A percentile compares a stretch with the other conserved stretches of the same genome.
phyloP scores from a whole-genome alignment of 2,888 invertebrate genomes.

The Chymomyza procnemis region DNA sequence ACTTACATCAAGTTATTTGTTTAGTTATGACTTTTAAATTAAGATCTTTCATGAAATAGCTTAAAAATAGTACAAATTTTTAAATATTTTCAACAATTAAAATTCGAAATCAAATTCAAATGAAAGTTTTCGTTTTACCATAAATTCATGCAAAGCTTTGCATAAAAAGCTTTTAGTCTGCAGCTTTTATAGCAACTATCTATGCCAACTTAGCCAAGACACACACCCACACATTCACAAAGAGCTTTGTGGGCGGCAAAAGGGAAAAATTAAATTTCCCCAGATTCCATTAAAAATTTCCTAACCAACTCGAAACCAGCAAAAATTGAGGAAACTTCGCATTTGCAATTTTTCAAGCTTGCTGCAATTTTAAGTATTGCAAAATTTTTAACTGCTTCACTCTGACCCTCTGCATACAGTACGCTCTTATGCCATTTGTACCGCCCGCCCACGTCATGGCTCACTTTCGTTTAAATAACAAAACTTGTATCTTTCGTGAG shows the following conservation, averaged over 20 bases:
- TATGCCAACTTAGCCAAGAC: conserved; percentile 25
- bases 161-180: background rate
- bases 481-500: background rate
- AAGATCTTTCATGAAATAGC: no score
- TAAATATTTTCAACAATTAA: no score
- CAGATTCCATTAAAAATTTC: background rate
- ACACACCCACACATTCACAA: background rate
- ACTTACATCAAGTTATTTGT: no score
- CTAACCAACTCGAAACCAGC: no score
- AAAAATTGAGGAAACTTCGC: background rate
- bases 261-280: background rate
- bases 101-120: no score
- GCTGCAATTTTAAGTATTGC: conserved; percentile 26
- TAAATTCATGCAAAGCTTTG: background rate
- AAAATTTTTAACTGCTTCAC: background rate
- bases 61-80: no score
- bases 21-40: no score
- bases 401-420: background rate
- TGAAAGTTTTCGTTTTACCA: background rate
- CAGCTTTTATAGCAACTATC: conserved; percentile 25
- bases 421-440: conserved; percentile 15
- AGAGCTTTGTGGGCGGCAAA: conserved; percentile 1
- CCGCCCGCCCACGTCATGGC: conserved; percentile 24
- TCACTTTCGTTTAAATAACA: background rate
- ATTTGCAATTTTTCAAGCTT: conserved; percentile 37